These are phyloP conservation scores for Lutjanus erythropterus DNA, from an alignment of 2,113 vertebrate genomes.

Conservation along the genomic window DNA sequence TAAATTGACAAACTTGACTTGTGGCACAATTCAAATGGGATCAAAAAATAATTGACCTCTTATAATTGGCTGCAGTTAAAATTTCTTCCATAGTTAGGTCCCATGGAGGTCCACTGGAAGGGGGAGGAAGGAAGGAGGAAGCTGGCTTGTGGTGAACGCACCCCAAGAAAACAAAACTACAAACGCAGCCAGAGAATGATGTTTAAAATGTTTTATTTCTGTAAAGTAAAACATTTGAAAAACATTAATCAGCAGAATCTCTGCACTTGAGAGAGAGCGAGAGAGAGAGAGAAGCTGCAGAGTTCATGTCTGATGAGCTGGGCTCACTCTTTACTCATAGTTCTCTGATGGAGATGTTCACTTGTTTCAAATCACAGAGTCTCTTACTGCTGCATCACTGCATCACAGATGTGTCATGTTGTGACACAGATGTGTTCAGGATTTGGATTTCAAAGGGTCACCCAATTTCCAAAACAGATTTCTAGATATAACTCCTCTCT, in stretches of 20 bases:
- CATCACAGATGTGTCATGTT: background rate
- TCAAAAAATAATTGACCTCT: no score
- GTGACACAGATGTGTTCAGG: conserved; percentile 3
- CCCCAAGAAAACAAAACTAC: background rate
- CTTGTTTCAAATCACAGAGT: background rate
- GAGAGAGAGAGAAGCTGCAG: background rate
- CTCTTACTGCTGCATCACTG: background rate
- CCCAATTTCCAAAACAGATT: background rate
- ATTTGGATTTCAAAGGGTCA: no score
- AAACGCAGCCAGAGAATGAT: background rate
- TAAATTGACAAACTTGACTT: no score
- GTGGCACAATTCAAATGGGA: no score
- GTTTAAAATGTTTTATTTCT: background rate
- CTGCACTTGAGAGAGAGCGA: background rate
- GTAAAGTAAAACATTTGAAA: background rate
- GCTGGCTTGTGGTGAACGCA: background rate
- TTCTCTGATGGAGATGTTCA: background rate
- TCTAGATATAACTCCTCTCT: no score
- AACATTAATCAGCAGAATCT: background rate
- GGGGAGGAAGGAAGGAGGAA: no score
- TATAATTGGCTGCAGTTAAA: no score
- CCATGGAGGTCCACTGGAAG: no score
- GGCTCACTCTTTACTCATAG: background rate
- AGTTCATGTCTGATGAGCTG: background rate
- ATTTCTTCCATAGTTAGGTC: no score